Evolutionary conservation across 1,140 invertebrate genomes (phyloP), one percentile per base, ranked within the genome.

Genomic region (Drosophila kikkawai): DNA sequence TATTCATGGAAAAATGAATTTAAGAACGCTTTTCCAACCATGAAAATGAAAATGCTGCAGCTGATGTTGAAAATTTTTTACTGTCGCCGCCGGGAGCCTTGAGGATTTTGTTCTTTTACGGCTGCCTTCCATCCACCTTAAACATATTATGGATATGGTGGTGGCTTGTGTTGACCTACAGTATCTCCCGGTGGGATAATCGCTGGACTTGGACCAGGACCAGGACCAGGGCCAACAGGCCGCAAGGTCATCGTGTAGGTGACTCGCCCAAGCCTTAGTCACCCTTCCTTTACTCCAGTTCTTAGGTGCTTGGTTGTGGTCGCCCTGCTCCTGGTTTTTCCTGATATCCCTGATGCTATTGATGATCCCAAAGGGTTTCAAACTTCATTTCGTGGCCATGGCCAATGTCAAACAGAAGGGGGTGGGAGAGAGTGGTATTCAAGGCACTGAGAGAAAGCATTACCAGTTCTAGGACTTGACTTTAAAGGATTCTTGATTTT

Each of bases 331-430:
- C 45, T 29, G 32, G 11, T 13, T 11, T 11, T n/a, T 66, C 4
- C 4, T n/a, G 4, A 8, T 37, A 68, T 19, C n/a, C 42, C 34
- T 22, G 9, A 7, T 48, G 29, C 32, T 17, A 42, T 70, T 45
- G 69, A 36, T 60, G 44, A 17, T 76, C 74, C 73, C 74, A 36
- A 67, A 41, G 74, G 61, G 36, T 42, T 51, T 51, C 36, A 15
- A 75, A 65, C 36, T 44, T 65, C 36, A 44, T 47, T 74, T 57
- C 37, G 71, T 51, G 61, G 45, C 71, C 73, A 76, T 6, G 34
- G 51, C 51, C 51, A 58, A 58, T 66, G 60, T 58, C 60, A 55
- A 48, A 37, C 2, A 5, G 13, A 55, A 22, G 12, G 32, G 22
- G 3, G 32, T 22, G 17, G 7, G 17, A 4, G 7, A 3, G 22